phyloP scores from a whole-genome alignment of 2,888 invertebrate species.

The Melanophora roralis region DNA sequence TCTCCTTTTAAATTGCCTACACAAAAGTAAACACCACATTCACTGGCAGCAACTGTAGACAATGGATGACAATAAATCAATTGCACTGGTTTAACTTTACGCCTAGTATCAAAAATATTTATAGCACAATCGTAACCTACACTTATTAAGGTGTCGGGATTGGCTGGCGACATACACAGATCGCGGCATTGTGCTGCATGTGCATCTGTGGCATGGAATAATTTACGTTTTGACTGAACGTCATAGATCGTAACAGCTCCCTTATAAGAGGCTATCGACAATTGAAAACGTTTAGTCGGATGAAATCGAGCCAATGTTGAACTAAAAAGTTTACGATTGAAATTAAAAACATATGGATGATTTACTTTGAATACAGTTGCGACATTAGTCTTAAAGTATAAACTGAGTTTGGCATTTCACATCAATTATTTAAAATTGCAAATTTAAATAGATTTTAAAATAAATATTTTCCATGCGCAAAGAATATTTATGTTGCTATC shows the following conservation, averaged over 20 bases:
- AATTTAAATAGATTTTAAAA: too few species aligned
- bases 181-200: conserved; percentile 76
- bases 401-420: too few species aligned
- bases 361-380: too few species aligned
- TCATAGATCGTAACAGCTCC: conserved; percentile 74
- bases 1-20: conserved; percentile 76
- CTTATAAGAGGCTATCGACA: conserved; percentile 73
- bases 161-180: conserved; percentile 71
- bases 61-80: conserved; percentile 71
- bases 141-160: conserved; percentile 72
- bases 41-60: conserved; percentile 73
- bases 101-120: conserved; percentile 75
- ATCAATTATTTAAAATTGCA: too few species aligned
- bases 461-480: too few species aligned
- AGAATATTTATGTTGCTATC: too few species aligned
- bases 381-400: too few species aligned
- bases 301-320: conserved; percentile 75
- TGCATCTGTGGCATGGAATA: conserved; percentile 70
- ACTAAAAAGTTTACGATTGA: conserved; percentile 62
- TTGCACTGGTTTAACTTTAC: conserved; percentile 69
- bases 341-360: too few species aligned
- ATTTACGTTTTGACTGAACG: conserved; percentile 70
- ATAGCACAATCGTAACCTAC: conserved; percentile 76
- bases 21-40: conserved; percentile 75
- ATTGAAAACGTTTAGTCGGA: conserved; percentile 73